phyloP scores from a whole-genome alignment of 2,888 invertebrate genomes.

The Cantharis flavilabris region DNA sequence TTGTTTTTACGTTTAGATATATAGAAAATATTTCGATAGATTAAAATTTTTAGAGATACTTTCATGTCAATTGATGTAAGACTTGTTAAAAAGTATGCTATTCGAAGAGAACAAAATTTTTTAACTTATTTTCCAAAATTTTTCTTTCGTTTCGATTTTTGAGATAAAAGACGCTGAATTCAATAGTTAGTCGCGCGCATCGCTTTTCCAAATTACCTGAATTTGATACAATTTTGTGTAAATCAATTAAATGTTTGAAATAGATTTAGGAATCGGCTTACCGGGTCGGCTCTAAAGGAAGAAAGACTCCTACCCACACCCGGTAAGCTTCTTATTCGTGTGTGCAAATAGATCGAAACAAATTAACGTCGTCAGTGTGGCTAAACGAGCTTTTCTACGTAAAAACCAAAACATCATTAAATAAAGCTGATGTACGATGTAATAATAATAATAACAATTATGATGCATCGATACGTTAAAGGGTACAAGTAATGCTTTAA shows the following conservation, averaged over 20 bases:
- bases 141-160: background rate
- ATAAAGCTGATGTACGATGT: background rate
- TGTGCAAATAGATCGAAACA: background rate
- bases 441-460: too few relatives aligned
- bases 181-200: background rate
- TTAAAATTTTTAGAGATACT: background rate
- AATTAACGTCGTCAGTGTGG: background rate
- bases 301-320: background rate
- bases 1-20: background rate
- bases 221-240: background rate
- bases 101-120: background rate
- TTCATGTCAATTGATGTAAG: conserved; percentile 1
- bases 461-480: background rate
- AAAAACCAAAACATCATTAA: background rate
- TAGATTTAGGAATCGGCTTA: background rate
- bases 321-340: background rate
- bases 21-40: background rate
- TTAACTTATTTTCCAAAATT: background rate
- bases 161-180: background rate
- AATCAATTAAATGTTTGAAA: background rate
- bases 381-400: background rate
- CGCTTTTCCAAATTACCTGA: background rate
- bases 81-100: background rate
- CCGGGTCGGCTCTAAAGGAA: background rate
- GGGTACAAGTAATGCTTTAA: conserved; percentile 29